Base-by-base conservation (phyloP, 2,797 vertebrate genomes). In the Oreochromis grahami region DNA sequence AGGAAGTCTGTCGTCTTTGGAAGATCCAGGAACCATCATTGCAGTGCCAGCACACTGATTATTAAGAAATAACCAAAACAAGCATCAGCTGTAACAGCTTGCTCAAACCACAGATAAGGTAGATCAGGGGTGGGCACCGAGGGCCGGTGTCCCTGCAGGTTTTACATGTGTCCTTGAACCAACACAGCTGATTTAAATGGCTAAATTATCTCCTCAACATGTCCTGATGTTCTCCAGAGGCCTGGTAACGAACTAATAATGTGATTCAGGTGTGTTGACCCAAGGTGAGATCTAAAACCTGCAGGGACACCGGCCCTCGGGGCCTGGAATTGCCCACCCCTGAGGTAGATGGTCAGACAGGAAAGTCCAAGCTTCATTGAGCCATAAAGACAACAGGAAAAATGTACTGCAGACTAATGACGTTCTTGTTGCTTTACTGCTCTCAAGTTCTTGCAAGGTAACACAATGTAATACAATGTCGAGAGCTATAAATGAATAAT, bases 1-100 rank as follows among this genome's bases (percentile, higher is more conserved):
- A 34, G 15, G 56, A 60, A 60, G 9, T 60, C 5, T 34, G 4
- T 19, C 0, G 2, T 58, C 0, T 58, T 32, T 32, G 55, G 5
- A 3, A 3, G 26, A 29, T 56, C 2, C 7, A 56, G 26, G 8
- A 56, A 32, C 55, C 14, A 32, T 56, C 55, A 56, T 32, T 56
- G 55, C 55, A 56, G 55, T 56, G 26, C 26, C 26, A 32, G 26
- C 55, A 56, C 55, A 9, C 55, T 6, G 55, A 56, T 56, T 56
- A 56, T 56, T 56, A 56, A 56, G 26, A 56, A 29, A 60, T 19
- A 60, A 11, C 17, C 0, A 19, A 34, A 19, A 60, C 9, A 60
- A 60, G 5, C 9, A 19, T 11, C 3, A 60, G 3, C 56, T 60
- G 17, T 60, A 58, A 34, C 29, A 60, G 29, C 9, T 60, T 34